phyloP scores from a whole-genome alignment of 2,888 invertebrate species.

The Dasysyrphus tricinctus region DNA sequence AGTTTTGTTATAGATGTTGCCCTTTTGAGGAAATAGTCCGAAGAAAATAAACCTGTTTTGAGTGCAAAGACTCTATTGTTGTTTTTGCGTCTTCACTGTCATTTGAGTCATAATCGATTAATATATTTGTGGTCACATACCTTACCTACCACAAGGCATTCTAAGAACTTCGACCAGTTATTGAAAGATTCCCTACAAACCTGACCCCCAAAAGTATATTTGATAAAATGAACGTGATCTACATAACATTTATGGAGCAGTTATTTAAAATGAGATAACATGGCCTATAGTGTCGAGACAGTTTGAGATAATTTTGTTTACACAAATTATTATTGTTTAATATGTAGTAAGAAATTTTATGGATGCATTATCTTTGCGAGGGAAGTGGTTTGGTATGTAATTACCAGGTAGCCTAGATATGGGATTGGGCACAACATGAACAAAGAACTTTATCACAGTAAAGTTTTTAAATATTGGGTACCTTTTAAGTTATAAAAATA shows the following conservation, averaged over 20 bases:
- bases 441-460: background rate
- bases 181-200: background rate
- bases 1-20: too few species aligned
- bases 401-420: background rate
- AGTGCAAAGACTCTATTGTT: background rate
- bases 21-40: background rate
- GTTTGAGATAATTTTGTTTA: background rate
- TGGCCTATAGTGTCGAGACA: background rate
- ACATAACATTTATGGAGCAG: background rate
- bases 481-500: background rate
- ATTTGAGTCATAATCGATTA: slow-evolving; percentile 5
- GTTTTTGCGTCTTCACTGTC: background rate
- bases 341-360: background rate
- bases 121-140: slow-evolving; percentile 25
- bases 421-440: background rate
- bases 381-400: background rate
- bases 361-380: background rate
- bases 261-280: background rate
- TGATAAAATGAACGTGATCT: background rate
- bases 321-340: background rate
- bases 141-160: background rate
- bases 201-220: background rate
- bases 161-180: slow-evolving; percentile 8
- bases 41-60: background rate
- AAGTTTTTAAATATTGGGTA: background rate